Conservation (phyloP, 2,888 invertebrate species). For the Orchesellides sinensis region DNA sequence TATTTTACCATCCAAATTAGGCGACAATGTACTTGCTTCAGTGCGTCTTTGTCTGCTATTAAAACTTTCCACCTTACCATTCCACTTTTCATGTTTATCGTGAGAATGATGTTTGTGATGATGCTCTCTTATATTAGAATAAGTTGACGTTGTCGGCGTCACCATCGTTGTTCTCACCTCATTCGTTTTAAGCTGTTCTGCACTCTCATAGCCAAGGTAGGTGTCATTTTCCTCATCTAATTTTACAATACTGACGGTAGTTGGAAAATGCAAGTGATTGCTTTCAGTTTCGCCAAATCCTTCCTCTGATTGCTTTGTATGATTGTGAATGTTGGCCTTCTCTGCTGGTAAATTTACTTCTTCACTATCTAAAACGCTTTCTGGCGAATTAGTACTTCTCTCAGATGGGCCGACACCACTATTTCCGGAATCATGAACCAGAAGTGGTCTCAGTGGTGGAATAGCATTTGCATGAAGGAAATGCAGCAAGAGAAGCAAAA, state of each 20-base stretch:
- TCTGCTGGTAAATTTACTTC: background rate
- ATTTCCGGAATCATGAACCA: background rate
- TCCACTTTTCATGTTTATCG: background rate
- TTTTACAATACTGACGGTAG: background rate
- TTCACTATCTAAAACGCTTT: background rate
- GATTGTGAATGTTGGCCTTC: background rate
- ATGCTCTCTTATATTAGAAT: background rate
- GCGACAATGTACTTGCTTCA: background rate
- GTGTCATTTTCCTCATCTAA: background rate
- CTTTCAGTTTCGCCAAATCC: background rate
- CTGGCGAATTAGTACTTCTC: background rate
- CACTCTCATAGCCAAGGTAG: background rate
- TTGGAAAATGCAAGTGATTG: background rate
- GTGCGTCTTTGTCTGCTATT: background rate
- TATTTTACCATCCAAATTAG: background rate
- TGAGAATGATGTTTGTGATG: constrained; percentile 4
- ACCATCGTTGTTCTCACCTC: background rate
- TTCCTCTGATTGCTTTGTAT: background rate
- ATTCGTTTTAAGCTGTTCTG: too few relatives aligned
- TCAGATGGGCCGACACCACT: background rate
- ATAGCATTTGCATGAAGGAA: constrained; percentile 48
- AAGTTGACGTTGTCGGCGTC: background rate
- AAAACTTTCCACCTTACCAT: background rate
- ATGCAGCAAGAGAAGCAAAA: constrained; percentile 43
- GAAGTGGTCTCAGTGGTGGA: constrained; percentile 10